Evolutionary conservation across 2,113 vertebrate species (phyloP), one percentile per base, ranked within the genome.

Genomic region (Podarcis cretensis): DNA sequence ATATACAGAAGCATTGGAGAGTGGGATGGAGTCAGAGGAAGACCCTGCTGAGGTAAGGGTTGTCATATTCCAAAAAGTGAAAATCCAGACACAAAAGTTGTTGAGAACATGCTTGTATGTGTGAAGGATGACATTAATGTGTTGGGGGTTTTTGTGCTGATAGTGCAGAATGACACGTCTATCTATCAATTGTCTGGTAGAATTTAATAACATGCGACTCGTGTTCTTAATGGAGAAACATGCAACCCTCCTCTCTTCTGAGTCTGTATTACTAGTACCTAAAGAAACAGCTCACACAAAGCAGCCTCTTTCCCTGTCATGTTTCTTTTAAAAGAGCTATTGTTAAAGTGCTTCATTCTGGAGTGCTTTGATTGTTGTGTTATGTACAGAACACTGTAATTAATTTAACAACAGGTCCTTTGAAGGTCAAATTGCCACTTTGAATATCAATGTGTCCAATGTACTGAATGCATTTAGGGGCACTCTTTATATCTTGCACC

Each of bases 381-480:
- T 79, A 89, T 6, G 35, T 90, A 91, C 89, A 86, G 93, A 89
- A 94, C 84, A 89, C 95, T 94, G 85, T 94, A 94, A 96, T 94
- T 95, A 93, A 90, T 83, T 84, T 95, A 94, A 95, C 94, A 94
- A 93, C 88, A 96, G 94, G 91, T 27, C 91, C 92, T 91, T 90
- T 89, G 94, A 96, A 95, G 95, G 94, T 96, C 94, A 94, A 93
- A 94, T 57, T 94, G 93, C 94, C 90, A 81, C 80, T 81, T 81
- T 10, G 80, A 81, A 37, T 35, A 81, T 37, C 80, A 81, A 18
- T 79, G 94, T 93, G 92, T 93, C 92, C 91, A 93, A 92, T 81
- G 59, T 65, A 81, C 57, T 81, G 57, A 63, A 65, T 57, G 37
- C n/a, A 81, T 81, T 65, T 35, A 21, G 21, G 27, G n/a, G 57